These are phyloP conservation scores for Heliconius hortense DNA, from an alignment of 2,888 invertebrate species.

Conservation along the genomic window DNA sequence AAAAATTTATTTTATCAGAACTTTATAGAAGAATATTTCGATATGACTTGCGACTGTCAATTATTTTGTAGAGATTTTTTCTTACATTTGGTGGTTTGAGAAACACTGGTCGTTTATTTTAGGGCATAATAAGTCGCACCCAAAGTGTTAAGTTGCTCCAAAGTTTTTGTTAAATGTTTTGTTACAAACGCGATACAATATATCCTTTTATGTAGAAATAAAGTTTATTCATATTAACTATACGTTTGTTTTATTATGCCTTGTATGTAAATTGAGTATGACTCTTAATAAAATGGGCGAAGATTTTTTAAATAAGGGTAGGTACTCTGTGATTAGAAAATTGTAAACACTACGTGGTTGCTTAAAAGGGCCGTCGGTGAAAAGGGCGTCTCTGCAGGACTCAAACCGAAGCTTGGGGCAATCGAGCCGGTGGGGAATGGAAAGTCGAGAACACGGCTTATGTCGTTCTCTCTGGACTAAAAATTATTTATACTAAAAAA, in stretches of 20 bases:
- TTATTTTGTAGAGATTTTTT: constrained; percentile 26
- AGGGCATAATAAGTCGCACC: constrained; percentile 76
- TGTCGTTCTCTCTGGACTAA: no score
- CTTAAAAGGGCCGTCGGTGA: no score
- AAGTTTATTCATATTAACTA: constrained; percentile 78
- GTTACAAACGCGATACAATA: constrained; percentile 71
- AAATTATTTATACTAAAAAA: no score
- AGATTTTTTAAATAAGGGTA: no score
- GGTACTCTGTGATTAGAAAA: no score
- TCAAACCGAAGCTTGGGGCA: no score
- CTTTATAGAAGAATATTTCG: constrained; percentile 19
- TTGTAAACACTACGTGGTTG: no score
- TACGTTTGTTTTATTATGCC: constrained; percentile 47
- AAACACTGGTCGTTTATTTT: constrained; percentile 77
- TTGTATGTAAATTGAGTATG: neutral
- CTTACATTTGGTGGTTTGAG: constrained; percentile 60
- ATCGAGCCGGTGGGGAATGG: no score
- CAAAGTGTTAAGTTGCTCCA: constrained; percentile 78
- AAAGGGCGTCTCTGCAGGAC: no score
- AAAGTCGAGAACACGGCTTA: no score
- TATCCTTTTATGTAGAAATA: constrained; percentile 79
- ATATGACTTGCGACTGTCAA: constrained; percentile 20
- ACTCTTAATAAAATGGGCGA: no score
- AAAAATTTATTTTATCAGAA: constrained; percentile 20
- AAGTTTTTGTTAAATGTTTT: constrained; percentile 81